Conservation (phyloP, 2,797 vertebrate genomes). For the Phataginus tetradactyla region DNA sequence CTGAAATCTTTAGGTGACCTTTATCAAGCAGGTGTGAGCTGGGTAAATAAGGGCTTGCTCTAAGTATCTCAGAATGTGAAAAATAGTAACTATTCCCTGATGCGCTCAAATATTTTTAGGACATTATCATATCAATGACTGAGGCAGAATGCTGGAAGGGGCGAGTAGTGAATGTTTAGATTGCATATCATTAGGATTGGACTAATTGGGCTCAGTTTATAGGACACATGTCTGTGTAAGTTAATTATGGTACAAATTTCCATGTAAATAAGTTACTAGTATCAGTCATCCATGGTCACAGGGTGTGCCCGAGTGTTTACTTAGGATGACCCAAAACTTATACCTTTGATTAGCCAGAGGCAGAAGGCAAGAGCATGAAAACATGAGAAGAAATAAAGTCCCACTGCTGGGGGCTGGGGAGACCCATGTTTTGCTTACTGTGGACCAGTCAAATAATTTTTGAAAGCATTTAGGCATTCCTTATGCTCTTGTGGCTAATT, state of each 20-base stretch:
- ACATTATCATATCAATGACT: neutral
- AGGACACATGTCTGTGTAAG: neutral
- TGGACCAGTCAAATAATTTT: neutral
- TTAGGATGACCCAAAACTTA: neutral
- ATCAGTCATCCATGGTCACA: neutral
- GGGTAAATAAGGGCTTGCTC: neutral
- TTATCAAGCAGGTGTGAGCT: neutral
- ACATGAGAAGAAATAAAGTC: neutral
- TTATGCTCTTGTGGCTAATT: neutral
- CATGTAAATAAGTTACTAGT: neutral
- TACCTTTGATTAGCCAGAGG: neutral
- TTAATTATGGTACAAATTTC: neutral
- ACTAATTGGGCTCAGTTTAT: neutral
- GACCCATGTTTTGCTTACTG: neutral
- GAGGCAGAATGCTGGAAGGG: neutral
- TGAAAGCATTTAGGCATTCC: constrained; percentile 22
- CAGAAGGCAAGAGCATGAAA: neutral
- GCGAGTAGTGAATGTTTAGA: neutral
- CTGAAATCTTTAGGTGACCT: neutral
- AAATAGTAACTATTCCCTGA: neutral
- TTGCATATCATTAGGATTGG: neutral
- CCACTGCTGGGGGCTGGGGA: neutral
- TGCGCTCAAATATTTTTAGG: neutral
- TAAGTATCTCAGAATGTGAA: neutral
- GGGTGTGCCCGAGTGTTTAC: neutral